Evolutionary conservation across 2,888 invertebrate genomes (phyloP), one percentile per base, ranked within the genome.

Genomic region (Drosophila barbarae): DNA sequence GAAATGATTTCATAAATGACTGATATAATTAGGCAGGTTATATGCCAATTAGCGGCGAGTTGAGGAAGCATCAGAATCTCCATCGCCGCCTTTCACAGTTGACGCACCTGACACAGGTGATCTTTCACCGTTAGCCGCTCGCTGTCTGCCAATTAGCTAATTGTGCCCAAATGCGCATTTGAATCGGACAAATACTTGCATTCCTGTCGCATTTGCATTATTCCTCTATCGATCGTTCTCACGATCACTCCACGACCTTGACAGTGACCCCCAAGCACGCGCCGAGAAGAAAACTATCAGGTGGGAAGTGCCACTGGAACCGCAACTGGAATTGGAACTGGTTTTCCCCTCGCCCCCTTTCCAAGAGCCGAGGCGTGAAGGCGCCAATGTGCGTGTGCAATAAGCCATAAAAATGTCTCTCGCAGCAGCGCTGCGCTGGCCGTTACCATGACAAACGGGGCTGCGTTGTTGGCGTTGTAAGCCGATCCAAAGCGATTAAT

Each of bases 141-240:
- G 65, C 46, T 21, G 32, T 50, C 55, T 38, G 68, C 59, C 78
- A 77, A 81, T 77, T 81, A 73, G 47, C 76, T 79, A 79, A 79
- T 79, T 84, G 82, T 84, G 84, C 82, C 82, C 84, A 79, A 79
- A 79, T 75, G 66, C 53, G 82, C 73, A 70, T 68, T 70, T 63
- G 34, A 65, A 68, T 70, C 60, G 39, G 58, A 71, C 73, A 68
- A 69, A 71, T 78, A 18, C 46, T 65, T 64, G 73, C 79, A 82
- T 79, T 71, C 77, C 84, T 80, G 80, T 59, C 71, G 65, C 50
- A 81, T 84, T 78, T 84, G 84, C 81, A 84, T 84, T 67, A 67
- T 28, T 35, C 44, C 21, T 35, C 49, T 50, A 50, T 61, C 49
- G 30, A 63, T 55, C 51, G 61, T 72, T 76, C 83, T 77, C 73